phyloP scores from a whole-genome alignment of 2,113 vertebrate genomes.

The Callithrix jacchus region DNA sequence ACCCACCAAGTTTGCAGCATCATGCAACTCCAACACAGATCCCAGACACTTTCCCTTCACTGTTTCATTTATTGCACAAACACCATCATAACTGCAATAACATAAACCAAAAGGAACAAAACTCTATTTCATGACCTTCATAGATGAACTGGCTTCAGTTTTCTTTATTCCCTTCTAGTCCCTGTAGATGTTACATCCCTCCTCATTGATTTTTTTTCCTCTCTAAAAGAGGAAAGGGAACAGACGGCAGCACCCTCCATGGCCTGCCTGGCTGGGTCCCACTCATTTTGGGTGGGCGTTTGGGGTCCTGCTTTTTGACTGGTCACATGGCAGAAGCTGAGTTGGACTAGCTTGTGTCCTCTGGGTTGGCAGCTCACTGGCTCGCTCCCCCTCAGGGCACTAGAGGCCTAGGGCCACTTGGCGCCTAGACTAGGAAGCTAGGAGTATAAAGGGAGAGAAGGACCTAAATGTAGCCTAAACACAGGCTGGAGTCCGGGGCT shows the following conservation, averaged over 20 bases:
- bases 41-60: not conserved
- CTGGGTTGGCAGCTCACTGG: not conserved
- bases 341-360: not conserved
- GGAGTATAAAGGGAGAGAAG: not conserved
- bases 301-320: not conserved
- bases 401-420: not conserved
- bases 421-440: not conserved
- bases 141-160: not conserved
- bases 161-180: not conserved
- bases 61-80: slow-evolving; percentile 5
- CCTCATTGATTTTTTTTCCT: not conserved
- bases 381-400: not conserved
- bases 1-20: not conserved
- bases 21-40: not conserved
- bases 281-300: not conserved
- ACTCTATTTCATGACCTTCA: not conserved
- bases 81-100: not conserved
- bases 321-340: not conserved
- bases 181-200: not conserved
- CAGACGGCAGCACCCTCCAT: not conserved
- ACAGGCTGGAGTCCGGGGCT: not conserved
- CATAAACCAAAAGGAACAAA: not conserved
- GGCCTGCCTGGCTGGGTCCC: not conserved
- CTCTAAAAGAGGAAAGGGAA: not conserved
- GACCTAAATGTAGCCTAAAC: not conserved